Conservation (phyloP, 1,140 invertebrate genomes). For the Leptinotarsa defecta region DNA sequence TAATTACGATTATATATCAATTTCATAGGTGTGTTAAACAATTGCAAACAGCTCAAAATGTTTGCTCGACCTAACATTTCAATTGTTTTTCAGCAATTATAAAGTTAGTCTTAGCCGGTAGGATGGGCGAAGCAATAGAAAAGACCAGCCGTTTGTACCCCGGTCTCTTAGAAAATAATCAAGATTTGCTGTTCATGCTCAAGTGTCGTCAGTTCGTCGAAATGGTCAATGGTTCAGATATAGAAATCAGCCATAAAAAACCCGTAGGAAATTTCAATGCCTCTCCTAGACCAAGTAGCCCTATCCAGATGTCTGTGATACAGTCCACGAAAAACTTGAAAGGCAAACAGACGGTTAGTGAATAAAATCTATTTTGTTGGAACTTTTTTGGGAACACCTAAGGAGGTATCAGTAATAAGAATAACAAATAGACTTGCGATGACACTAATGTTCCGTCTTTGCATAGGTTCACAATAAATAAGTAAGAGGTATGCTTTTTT, state of each 20-base stretch:
- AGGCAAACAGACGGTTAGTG: constrained; percentile 7
- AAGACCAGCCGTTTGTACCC: constrained; percentile 87
- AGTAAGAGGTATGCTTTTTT: no score
- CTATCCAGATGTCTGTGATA: constrained; percentile 73
- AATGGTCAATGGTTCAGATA: constrained; percentile 85
- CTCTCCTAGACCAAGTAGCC: constrained; percentile 56
- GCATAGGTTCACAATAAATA: no score
- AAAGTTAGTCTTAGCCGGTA: constrained; percentile 86
- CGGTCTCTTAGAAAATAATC: constrained; percentile 85
- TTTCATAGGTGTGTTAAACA: no score
- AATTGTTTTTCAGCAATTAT: constrained; percentile 77
- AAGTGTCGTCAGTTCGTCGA: constrained; percentile 98
- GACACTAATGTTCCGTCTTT: no score
- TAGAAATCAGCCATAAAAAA: constrained; percentile 63
- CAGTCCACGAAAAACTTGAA: constrained; percentile 72
- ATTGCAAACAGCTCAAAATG: no score
- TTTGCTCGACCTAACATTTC: no score
- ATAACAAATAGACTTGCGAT: no score
- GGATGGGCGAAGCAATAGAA: constrained; percentile 94
- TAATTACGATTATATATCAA: no score
- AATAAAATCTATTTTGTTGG: no score
- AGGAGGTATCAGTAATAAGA: no score
- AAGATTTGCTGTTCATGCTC: constrained; percentile 89
- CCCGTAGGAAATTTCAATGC: constrained; percentile 52
- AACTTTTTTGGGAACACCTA: no score